Percentiles rank a stretch among this genome's conserved stretches.
phyloP scores from a whole-genome alignment of 2,797 vertebrate genomes.

The Naso thynnoides region DNA sequence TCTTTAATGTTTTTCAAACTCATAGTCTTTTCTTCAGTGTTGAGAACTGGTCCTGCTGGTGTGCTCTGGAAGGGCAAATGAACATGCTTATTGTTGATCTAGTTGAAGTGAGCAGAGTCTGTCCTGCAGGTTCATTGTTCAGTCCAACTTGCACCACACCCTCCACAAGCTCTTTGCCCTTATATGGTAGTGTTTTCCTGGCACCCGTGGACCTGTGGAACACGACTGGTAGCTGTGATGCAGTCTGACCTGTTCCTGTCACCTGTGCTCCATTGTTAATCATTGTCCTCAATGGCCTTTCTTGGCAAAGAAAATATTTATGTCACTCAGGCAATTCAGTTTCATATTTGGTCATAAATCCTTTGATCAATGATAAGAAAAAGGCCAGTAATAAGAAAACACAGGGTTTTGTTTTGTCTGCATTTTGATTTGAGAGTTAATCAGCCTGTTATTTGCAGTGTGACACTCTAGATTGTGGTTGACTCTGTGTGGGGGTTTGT shows the following conservation, averaged over 20 bases:
- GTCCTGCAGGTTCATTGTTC: conserved; percentile 43
- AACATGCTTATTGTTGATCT: conserved; percentile 36
- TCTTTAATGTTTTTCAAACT: conserved; percentile 18
- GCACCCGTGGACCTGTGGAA: conserved; percentile 22
- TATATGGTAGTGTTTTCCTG: conserved; percentile 52
- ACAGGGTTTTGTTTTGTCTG: background rate
- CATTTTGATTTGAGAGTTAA: background rate
- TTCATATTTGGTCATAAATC: conserved; percentile 6
- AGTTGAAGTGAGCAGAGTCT: conserved; percentile 28
- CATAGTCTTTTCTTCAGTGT: conserved; percentile 14
- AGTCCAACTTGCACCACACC: conserved; percentile 49
- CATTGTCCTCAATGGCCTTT: conserved; percentile 1
- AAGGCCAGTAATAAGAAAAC: background rate
- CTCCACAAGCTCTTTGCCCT: conserved; percentile 28
- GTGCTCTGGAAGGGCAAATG: conserved; percentile 16
- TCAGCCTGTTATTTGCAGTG: conserved; percentile 13
- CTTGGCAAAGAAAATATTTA: conserved; percentile 11
- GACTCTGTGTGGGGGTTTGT: conserved; percentile 10
- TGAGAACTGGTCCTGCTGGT: conserved; percentile 42
- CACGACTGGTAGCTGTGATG: conserved; percentile 44
- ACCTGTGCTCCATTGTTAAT: conserved; percentile 44
- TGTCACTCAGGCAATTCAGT: conserved; percentile 7
- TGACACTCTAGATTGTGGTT: conserved; percentile 14
- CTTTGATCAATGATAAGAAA: background rate
- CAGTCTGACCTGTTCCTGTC: conserved; percentile 72